Conservation (phyloP, 2,888 invertebrate species). For the Acanthacorydalis orientalis region DNA sequence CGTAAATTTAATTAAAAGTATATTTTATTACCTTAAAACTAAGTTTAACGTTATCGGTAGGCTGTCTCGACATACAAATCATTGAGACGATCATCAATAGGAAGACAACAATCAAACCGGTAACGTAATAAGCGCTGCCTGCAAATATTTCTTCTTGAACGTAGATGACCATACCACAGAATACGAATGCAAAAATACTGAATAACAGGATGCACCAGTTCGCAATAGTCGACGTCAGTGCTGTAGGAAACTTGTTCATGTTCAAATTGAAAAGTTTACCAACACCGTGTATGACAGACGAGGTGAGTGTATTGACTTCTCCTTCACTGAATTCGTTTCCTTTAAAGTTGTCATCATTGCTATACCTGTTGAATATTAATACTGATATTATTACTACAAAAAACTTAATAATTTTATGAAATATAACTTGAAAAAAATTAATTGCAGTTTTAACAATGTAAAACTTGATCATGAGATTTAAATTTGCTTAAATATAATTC, state of each 20-base stretch:
- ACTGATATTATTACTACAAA: too few relatives aligned
- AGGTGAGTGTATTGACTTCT: too few relatives aligned
- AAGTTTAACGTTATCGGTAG: constrained; percentile 38
- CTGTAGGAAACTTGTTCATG: constrained; percentile 47
- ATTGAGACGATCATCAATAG: constrained; percentile 34
- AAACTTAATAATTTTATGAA: too few relatives aligned
- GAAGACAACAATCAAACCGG: constrained; percentile 21
- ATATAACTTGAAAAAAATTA: too few relatives aligned
- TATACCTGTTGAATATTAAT: too few relatives aligned
- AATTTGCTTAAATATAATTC: too few relatives aligned
- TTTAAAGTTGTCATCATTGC: too few relatives aligned
- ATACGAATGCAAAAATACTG: constrained; percentile 33
- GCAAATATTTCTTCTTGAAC: constrained; percentile 13
- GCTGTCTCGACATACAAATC: constrained; percentile 51
- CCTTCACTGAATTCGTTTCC: too few relatives aligned
- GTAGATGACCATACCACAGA: constrained; percentile 31
- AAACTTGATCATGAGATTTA: too few relatives aligned
- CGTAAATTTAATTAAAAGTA: too few relatives aligned
- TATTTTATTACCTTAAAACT: constrained; percentile 44
- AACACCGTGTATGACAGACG: constrained; percentile 17
- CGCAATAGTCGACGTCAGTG: constrained; percentile 44
- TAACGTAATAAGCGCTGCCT: too few relatives aligned
- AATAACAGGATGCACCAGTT: constrained; percentile 40
- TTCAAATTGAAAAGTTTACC: constrained; percentile 55
- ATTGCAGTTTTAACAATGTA: too few relatives aligned